Base-by-base conservation (phyloP, 2,797 vertebrate genomes). In the Helarctos malayanus region DNA sequence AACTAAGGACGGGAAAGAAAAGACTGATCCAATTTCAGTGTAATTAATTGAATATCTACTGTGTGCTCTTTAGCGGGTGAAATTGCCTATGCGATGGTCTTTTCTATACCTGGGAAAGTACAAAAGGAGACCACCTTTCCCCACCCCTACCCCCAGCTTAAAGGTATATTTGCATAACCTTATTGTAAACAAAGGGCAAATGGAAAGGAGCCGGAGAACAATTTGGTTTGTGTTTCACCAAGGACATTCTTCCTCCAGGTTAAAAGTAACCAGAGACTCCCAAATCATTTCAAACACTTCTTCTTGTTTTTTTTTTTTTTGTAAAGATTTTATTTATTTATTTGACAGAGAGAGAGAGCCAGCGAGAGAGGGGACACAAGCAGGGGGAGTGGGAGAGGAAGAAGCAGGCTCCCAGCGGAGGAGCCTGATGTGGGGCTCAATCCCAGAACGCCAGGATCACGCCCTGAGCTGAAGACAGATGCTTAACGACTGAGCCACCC, bases 261-360 rank as follows among this genome's bases (percentile, higher is more conserved):
- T 73, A 35, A 82, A 96, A 56, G 27, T 92, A 80, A 95, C 47
- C 56, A 69, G 87, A 95, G 61, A 90, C 52, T 49, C 86, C 32
- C 10, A 84, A 85, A 85, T 78, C 32, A 12, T 27, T 32, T 19
- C 41, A 68, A 83, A 59, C 18, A 63, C 32, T 71, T 78, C 41
- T 47, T 56, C 29, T 32, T 65, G 0, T 38, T 41, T 41, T 41
- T 41, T 41, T 41, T 41, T 41, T 41, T 41, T 41, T 41, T 41
- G 5, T 41, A 41, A 41, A 41, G 41, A 41, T 41, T 41, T 41
- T 41, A 41, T 41, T 41, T 41, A 41, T 41, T 41, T 41, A 41
- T 41, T 41, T 41, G 41, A 41, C 41, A 41, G 41, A 41, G 41
- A 41, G 41, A 41, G 41, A 41, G 5, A 41, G 41, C 41, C 41